These are phyloP conservation scores for Hyposoter didymator DNA, from an alignment of 2,888 invertebrate genomes.

Conservation along the genomic window DNA sequence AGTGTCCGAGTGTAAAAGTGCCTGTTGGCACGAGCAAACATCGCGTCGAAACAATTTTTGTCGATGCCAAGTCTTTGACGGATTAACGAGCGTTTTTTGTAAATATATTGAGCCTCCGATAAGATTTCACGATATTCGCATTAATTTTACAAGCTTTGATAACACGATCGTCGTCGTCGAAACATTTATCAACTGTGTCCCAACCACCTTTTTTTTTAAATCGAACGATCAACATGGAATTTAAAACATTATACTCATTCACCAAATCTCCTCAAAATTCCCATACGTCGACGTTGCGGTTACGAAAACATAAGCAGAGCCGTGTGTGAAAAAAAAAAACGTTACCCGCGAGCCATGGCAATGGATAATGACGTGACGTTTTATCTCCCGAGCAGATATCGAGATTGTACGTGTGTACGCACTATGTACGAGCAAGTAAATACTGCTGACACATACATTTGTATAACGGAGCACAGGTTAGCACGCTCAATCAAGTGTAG, in stretches of 20 bases:
- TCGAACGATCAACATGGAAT: too few relatives aligned
- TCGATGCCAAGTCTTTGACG: neutral
- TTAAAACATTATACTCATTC: too few relatives aligned
- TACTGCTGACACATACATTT: neutral
- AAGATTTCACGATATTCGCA: conserved; percentile 1
- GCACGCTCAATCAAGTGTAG: conserved; percentile 79
- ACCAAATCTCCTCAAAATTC: too few relatives aligned
- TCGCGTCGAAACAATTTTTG: neutral
- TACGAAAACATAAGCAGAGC: too few relatives aligned
- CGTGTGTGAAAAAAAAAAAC: neutral
- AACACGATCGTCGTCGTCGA: neutral
- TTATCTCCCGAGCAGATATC: neutral
- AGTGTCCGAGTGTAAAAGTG: neutral
- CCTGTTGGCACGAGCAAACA: neutral
- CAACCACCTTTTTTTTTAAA: too few relatives aligned
- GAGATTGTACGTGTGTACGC: neutral
- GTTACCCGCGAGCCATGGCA: neutral
- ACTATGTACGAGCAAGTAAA: neutral
- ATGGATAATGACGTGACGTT: neutral
- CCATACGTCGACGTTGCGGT: too few relatives aligned
- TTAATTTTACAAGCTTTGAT: neutral
- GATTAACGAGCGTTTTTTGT: conserved; percentile 13
- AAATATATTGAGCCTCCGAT: conserved; percentile 15
- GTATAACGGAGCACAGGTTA: conserved; percentile 71
- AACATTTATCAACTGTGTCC: neutral